Base-by-base conservation (phyloP, 2,113 vertebrate species). In the Oncorhynchus gorbuscha region DNA sequence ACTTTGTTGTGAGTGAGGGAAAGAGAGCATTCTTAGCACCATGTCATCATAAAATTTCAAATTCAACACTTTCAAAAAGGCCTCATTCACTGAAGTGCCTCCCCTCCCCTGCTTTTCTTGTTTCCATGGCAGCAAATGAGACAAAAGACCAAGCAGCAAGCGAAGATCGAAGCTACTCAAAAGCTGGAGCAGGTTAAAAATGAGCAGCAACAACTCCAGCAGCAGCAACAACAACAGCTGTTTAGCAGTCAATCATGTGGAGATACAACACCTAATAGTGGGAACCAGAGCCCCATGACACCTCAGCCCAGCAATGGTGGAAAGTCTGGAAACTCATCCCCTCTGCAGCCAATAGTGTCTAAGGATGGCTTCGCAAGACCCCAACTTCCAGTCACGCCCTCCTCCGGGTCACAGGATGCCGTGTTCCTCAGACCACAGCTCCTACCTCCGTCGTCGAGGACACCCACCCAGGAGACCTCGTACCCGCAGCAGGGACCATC, bases 181-280 rank as follows among this genome's bases (percentile, higher is more conserved):
- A 99, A 99, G 86, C 89, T 99, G 61, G 98, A 99, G 80, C 96
- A 98, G 89, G 97, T 98, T 75, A 99, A 99, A 88, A 97, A 91
- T 0, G 97, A 99, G 83, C 96, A 97, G 73, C 94, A 93, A 24
- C 94, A 94, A 72, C 95, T 94, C 35, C 95, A 93, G 0, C 96
- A 95, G 69, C 95, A 95, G 51, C 39, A 90, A 20, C 71, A 88
- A 73, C 91, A 76, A 68, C 94, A 93, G 39, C 87, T 94, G 4
- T 9, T 79, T 18, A 51, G 79, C 84, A 85, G 72, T 69, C 92
- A 86, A 48, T 88, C 90, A 14, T 93, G 77, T 80, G 87, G 80
- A 16, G 92, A 89, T 72, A 83, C 3, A 89, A 88, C 95, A 0
- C 92, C 96, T 0, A 94, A 94, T 4, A 92, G 92, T 3, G 95